Evolutionary conservation across 2,797 vertebrate species (phyloP).

Genomic region (Oophaga sylvatica): DNA sequence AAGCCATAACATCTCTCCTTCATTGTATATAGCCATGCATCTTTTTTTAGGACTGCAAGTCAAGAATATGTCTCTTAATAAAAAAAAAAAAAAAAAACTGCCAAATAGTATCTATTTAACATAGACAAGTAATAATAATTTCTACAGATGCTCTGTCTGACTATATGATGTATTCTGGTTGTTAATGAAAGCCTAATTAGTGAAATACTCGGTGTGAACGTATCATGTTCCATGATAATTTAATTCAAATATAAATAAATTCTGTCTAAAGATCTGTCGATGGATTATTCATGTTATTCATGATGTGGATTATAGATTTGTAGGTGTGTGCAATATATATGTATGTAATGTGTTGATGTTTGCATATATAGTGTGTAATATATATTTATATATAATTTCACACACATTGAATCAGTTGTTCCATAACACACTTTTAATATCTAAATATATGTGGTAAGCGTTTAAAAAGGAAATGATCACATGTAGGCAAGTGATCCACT

Average conservation of each 20-base stretch:
- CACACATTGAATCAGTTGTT: no score
- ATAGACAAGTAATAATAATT: not conserved
- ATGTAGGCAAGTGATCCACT: no score
- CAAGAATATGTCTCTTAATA: no score
- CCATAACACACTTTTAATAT: no score
- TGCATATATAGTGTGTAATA: no score
- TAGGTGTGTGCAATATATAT: not conserved
- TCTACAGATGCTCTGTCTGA: not conserved
- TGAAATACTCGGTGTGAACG: not conserved
- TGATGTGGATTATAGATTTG: not conserved
- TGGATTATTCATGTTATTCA: constrained; percentile 3
- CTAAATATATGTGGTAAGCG: no score
- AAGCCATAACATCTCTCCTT: no score
- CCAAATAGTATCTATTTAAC: not conserved
- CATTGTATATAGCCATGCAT: no score
- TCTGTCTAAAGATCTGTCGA: not conserved
- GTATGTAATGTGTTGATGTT: no score
- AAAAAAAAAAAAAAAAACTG: not conserved
- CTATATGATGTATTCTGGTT: not conserved
- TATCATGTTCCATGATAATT: not conserved
- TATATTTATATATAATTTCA: no score
- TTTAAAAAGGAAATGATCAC: no score
- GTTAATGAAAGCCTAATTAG: not conserved
- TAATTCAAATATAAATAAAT: constrained; percentile 8
- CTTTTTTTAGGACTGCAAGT: no score